Conservation (phyloP, 2,888 invertebrate species). For the Allygus modestus region DNA sequence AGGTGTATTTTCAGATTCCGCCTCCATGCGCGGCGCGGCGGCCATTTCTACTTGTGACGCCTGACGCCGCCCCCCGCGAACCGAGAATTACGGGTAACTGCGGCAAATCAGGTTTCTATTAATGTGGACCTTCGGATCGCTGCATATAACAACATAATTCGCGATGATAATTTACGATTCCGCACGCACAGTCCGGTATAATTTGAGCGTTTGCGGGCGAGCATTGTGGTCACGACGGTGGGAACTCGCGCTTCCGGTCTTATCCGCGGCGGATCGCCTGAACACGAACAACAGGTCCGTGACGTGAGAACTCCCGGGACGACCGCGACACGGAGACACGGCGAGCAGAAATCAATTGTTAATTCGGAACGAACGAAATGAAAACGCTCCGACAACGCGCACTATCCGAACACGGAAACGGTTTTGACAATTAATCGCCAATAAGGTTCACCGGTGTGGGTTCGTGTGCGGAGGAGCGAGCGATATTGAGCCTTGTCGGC, state of each 20-base stretch:
- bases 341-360: neutral
- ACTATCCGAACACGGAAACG: slow-evolving; percentile 40
- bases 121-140: slow-evolving; percentile 41
- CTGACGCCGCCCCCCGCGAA: slow-evolving; percentile 22
- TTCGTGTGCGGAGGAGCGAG: slow-evolving; percentile 38
- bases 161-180: slow-evolving; percentile 54
- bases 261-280: slow-evolving; percentile 42
- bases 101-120: slow-evolving; percentile 55
- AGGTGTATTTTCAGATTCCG: neutral
- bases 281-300: slow-evolving; percentile 1
- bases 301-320: neutral
- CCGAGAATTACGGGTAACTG: no score
- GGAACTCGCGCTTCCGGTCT: slow-evolving; percentile 53
- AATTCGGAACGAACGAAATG: slow-evolving; percentile 1
- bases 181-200: slow-evolving; percentile 55
- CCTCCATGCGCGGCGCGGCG: neutral
- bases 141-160: slow-evolving; percentile 49
- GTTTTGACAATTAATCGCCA: slow-evolving; percentile 55
- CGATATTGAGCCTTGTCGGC: slow-evolving; percentile 61
- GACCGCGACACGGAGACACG: neutral
- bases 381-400: neutral
- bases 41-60: neutral
- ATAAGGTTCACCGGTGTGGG: slow-evolving; percentile 50
- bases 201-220: slow-evolving; percentile 43
- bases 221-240: slow-evolving; percentile 52